A percentile compares a stretch with the other conserved stretches of the same genome.
phyloP scores from a whole-genome alignment of 2,888 invertebrate genomes.

The Ennomos quercinarius region DNA sequence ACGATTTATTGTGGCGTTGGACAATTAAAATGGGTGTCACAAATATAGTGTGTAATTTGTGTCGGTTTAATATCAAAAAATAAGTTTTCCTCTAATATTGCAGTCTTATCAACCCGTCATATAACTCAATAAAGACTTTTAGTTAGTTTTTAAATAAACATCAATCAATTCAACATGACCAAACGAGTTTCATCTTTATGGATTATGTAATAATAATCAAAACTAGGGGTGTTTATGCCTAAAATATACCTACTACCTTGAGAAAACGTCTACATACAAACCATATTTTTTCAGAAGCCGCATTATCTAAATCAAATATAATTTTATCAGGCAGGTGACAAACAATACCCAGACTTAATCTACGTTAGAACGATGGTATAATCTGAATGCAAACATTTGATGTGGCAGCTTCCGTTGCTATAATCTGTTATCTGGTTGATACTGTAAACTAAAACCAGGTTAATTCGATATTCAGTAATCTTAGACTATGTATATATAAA shows the following conservation, averaged over 20 bases:
- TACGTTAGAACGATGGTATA: conserved; percentile 72
- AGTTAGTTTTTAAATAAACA: too few species aligned
- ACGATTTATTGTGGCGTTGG: conserved; percentile 11
- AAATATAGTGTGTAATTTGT: too few species aligned
- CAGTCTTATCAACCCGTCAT: too few species aligned
- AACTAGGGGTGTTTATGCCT: background rate
- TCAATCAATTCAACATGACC: too few species aligned
- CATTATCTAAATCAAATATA: conserved; percentile 72
- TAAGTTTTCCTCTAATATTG: too few species aligned
- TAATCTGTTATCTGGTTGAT: conserved; percentile 71
- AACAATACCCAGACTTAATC: conserved; percentile 75
- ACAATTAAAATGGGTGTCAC: conserved; percentile 7
- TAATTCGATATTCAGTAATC: conserved; percentile 57
- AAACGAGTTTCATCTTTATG: too few species aligned
- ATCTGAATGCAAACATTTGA: conserved; percentile 70
- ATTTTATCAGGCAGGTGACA: conserved; percentile 77
- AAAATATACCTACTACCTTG: conserved; percentile 8
- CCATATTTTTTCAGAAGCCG: conserved; percentile 55
- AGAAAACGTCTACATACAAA: conserved; percentile 8
- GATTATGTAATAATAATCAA: too few species aligned
- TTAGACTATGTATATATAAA: conserved; percentile 32
- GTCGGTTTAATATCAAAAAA: too few species aligned
- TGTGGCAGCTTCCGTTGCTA: conserved; percentile 76
- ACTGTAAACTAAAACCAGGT: conserved; percentile 56
- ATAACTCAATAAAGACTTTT: too few species aligned